Evolutionary conservation across 2,888 invertebrate species (phyloP), one percentile per base, ranked within the genome.

Genomic region (Ceriagrion tenellum): DNA sequence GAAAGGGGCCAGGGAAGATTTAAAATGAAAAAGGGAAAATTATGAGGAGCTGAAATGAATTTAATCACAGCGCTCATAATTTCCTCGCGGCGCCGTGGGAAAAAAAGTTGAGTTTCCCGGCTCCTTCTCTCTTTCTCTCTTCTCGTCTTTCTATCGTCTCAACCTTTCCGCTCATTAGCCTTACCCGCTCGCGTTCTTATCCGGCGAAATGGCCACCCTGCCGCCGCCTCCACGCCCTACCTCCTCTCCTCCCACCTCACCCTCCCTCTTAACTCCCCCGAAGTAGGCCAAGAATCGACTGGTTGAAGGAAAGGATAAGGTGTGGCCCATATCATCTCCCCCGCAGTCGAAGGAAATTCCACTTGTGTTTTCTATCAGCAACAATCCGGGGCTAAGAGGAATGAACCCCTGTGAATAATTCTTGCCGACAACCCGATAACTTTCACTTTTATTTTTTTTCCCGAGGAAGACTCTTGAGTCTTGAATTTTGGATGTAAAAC

Each of bases 251-350:
- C 30, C 35, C 35, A 13, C 81, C n/a, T 81, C 35, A 2, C 16
- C 30, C 81, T 16, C 30, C 30, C 81, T 30, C 69, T 69, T 69
- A 23, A 23, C 69, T 63, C 69, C 69, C 10, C 69, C 69, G 18
- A 81, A 81, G 81, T 81, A 81, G 81, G 81, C 81, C 81, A 81
- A 81, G 35, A 81, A 81, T 81, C 81, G 81, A 81, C 81, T 81
- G 81, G 81, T 35, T 8, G 35, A 81, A 35, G 10, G 18, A 35
- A 81, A 4, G 81, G 35, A 81, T 30, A 81, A 81, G 16, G 35
- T 35, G 81, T 35, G 30, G 30, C 35, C 35, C 81, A 35, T 16
- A 81, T 81, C 16, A 30, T 16, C 81, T 23, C 69, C 12, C n/a
- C 18, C 59, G 59, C 69, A n/a, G 26, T 26, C 69, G 26, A 12